Evolutionary conservation across 37 sponge, comb jelly and placozoan genomes (phyloP).

Genomic region (Cladorhizidae sp.): DNA sequence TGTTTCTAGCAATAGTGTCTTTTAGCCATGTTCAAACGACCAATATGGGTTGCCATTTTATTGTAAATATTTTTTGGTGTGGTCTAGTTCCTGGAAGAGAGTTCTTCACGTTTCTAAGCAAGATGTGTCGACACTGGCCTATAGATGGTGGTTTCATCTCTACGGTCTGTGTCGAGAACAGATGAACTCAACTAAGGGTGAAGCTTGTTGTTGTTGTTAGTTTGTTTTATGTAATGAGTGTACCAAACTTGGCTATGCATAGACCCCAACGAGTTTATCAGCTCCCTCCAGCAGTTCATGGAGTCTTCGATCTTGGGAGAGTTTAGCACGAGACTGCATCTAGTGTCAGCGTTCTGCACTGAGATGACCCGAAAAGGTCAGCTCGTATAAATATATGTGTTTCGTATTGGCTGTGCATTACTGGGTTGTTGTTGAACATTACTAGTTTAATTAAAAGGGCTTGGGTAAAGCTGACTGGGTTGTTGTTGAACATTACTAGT

Average conservation of each 20-base stretch:
- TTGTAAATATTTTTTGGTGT: not conserved
- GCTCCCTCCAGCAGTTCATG: constrained; percentile 58
- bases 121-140: not conserved
- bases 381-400: too few relatives aligned
- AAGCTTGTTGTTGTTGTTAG: not conserved
- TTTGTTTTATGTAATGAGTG: not conserved
- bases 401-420: too few relatives aligned
- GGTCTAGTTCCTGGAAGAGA: constrained; percentile 58
- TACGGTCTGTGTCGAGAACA: constrained; percentile 29
- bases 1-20: too few relatives aligned
- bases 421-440: too few relatives aligned
- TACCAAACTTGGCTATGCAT: not conserved
- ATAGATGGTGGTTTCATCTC: constrained; percentile 82
- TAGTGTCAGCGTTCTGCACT: constrained; percentile 42
- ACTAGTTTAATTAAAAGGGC: too few relatives aligned
- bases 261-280: not conserved
- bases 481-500: too few relatives aligned
- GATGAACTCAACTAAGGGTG: not conserved
- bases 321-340: constrained; percentile 39
- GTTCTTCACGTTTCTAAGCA: constrained; percentile 26
- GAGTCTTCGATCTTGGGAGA: constrained; percentile 76
- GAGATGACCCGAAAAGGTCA: constrained; percentile 14
- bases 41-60: too few relatives aligned
- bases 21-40: too few relatives aligned
- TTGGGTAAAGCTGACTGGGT: too few relatives aligned